Conservation (phyloP, 2,888 invertebrate species). For the Hypomecis punctinalis region DNA sequence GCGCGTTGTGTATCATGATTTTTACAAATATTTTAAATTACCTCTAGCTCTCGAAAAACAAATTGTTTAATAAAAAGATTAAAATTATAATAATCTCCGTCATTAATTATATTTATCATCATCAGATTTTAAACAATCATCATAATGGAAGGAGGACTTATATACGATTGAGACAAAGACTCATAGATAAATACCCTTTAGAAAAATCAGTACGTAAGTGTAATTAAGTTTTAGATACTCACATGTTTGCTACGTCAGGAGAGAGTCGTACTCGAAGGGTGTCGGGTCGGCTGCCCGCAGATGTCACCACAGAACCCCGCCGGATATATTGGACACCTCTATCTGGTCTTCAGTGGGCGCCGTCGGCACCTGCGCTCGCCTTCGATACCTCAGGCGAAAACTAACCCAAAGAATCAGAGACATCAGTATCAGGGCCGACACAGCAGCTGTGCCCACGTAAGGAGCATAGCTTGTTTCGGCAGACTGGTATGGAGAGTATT, state of each 20-base stretch:
- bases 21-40: too few species aligned
- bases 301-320: conserved; percentile 90
- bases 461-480: conserved; percentile 65
- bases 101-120: background rate
- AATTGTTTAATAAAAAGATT: background rate
- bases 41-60: background rate
- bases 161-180: too few species aligned
- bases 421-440: conserved; percentile 82
- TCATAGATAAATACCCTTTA: background rate
- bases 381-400: conserved; percentile 72
- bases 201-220: background rate
- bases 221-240: conserved; percentile 54
- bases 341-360: conserved; percentile 77
- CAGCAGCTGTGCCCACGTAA: conserved; percentile 84
- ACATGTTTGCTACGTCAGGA: conserved; percentile 83
- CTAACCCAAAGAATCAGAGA: conserved; percentile 83
- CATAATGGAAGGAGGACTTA: too few species aligned
- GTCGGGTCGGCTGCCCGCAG: conserved; percentile 84
- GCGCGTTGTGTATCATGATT: too few species aligned
- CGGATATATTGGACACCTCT: conserved; percentile 87
- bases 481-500: conserved; percentile 72
- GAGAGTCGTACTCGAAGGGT: conserved; percentile 85
- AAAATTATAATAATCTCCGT: too few species aligned
- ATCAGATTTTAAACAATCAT: too few species aligned
- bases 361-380: conserved; percentile 63